Base-by-base conservation (phyloP, 2,888 invertebrate species). In the Polyploca ridens region DNA sequence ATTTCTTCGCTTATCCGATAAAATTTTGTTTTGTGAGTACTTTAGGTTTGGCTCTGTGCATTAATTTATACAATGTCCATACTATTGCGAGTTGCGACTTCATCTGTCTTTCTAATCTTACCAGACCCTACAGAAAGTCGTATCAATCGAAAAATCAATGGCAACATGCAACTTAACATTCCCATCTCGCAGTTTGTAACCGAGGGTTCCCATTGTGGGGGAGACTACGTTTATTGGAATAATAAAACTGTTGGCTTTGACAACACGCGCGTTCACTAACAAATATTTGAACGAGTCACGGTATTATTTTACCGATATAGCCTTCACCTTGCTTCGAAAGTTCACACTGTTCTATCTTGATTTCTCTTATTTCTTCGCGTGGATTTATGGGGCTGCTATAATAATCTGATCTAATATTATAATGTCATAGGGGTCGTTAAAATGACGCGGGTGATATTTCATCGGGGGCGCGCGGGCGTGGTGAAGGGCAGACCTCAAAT, bases 161-260 rank as follows among this genome's bases (percentile, higher is more conserved):
- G 69, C 58, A 73, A 63, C 67, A 76, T 75, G 76, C 71, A 83
- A 85, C 84, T 88, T 77, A 79, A 80, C 81, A 85, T 87, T 87
- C 85, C 78, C 74, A 71, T 80, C 81, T 76, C 81, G 71, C 69
- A 71, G 63, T 63, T 58, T 58, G 69, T 67, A 69, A 69, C 68
- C 65, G 77, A 85, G 90, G 91, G 90, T 82, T 82, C 74, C 73
- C 58, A 68, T 69, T 73, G 74, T 69, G 75, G 84, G 88, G 87
- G 84, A 75, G 73, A 76, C 79, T 70, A 66, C 85, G 85, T 88
- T 88, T 88, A 84, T 83, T 79, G 77, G 77, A 79, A 85, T 82
- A 88, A 87, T 88, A 88, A 85, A 85, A 85, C 75, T 86, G 85
- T 87, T 84, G 76, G 74, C 84, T 82, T 62, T 76, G 81, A 85